These are phyloP conservation scores for Callocephalon fimbriatum DNA, from an alignment of 2,113 vertebrate genomes.

Conservation along the genomic window DNA sequence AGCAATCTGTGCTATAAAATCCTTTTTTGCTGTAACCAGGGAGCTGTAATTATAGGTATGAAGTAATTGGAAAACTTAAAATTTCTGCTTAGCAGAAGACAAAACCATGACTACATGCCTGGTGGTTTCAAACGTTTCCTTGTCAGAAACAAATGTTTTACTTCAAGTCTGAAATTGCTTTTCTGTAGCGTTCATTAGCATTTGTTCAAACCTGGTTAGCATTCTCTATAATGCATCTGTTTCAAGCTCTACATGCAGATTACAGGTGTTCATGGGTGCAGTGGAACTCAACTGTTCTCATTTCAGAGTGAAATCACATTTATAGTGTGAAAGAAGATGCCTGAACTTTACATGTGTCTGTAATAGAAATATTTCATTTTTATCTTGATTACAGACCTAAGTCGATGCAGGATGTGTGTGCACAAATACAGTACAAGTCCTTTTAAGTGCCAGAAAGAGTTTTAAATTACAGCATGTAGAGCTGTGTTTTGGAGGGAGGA, in stretches of 20 bases:
- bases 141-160: conserved; percentile 25
- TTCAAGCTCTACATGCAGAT: neutral
- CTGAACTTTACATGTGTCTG: neutral
- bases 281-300: neutral
- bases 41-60: conserved; percentile 6
- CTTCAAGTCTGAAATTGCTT: neutral
- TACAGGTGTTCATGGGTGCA: neutral
- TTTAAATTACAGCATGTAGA: neutral
- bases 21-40: neutral
- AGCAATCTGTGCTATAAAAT: conserved; percentile 9
- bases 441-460: neutral
- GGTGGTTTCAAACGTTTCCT: neutral
- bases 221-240: neutral
- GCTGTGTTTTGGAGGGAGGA: neutral
- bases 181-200: neutral
- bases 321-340: neutral
- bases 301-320: neutral
- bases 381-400: neutral
- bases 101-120: neutral
- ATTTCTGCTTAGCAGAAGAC: neutral
- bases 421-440: neutral
- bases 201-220: neutral
- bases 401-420: neutral
- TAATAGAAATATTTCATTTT: neutral
- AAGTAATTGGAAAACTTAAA: conserved; percentile 2